Evolutionary conservation across 2,888 invertebrate genomes (phyloP).

Genomic region (Eilema sororculum): DNA sequence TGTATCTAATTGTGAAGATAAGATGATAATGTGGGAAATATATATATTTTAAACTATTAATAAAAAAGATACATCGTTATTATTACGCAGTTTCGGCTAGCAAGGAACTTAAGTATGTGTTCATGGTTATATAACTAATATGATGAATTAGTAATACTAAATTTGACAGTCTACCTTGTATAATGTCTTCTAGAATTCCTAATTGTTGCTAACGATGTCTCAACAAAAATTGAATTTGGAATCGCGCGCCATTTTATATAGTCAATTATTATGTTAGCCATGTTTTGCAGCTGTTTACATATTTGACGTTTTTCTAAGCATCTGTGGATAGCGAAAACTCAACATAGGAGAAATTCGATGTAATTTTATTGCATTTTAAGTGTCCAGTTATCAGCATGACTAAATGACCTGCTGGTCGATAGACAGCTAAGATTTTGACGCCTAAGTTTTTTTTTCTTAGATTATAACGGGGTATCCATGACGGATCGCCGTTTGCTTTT

Average conservation of each 20-base stretch:
- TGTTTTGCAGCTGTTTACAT: conserved; percentile 3
- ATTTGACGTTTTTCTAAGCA: not conserved
- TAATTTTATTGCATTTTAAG: not conserved
- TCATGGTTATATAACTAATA: conserved; percentile 2
- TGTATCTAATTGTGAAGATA: conserved; percentile 27
- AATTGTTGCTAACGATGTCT: conserved; percentile 1
- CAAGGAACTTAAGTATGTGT: conserved; percentile 2
- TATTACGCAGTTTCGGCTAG: not conserved
- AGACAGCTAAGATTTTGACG: not conserved
- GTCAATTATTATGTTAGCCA: conserved; percentile 4
- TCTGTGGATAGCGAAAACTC: not conserved
- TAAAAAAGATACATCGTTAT: conserved; percentile 17
- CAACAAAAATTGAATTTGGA: conserved; percentile 4
- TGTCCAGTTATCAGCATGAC: not conserved
- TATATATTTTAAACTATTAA: conserved; percentile 17
- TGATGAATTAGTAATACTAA: not conserved
- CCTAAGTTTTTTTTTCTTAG: not conserved
- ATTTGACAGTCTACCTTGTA: not conserved
- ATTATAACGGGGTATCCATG: not conserved
- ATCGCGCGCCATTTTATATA: conserved; percentile 1
- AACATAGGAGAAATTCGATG: not conserved
- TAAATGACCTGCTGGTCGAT: not conserved
- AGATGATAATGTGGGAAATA: conserved; percentile 39
- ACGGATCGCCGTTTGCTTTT: not conserved
- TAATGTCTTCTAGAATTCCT: not conserved